Conservation (phyloP, 2,888 invertebrate species). For the Apodemia zela region DNA sequence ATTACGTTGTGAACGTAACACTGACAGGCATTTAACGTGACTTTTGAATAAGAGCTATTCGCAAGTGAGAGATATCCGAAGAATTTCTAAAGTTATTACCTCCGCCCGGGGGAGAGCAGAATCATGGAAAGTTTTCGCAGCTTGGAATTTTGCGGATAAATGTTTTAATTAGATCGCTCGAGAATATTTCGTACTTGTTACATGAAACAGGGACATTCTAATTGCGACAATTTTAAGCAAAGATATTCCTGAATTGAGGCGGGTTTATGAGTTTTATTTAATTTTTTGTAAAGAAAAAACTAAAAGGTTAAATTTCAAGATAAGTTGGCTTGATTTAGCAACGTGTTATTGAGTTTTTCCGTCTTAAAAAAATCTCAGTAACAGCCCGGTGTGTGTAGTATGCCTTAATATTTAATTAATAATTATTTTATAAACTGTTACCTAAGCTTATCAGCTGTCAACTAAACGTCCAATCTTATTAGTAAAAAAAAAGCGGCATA, state of each 20-base stretch:
- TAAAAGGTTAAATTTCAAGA: no score
- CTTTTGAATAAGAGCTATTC: slow-evolving; percentile 20
- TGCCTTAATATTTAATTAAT: no score
- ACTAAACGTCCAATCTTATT: no score
- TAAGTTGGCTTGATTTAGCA: no score
- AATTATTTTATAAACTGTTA: no score
- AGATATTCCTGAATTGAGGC: background rate
- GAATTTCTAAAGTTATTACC: slow-evolving; percentile 49
- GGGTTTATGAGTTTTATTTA: no score
- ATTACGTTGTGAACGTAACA: slow-evolving; percentile 12
- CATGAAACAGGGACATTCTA: slow-evolving; percentile 39
- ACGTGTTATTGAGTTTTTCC: no score
- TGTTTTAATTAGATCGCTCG: slow-evolving; percentile 74
- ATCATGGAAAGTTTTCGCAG: slow-evolving; percentile 57
- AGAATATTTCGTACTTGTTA: slow-evolving; percentile 74
- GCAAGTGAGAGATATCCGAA: slow-evolving; percentile 55
- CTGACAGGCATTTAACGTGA: slow-evolving; percentile 15
- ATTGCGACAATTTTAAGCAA: slow-evolving; percentile 20
- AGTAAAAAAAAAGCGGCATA: no score
- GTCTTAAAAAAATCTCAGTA: no score
- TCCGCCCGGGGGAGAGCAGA: slow-evolving; percentile 44
- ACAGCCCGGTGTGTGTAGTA: no score
- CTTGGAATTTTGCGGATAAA: slow-evolving; percentile 73
- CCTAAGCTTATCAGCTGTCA: no score
- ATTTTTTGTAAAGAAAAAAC: no score